phyloP scores from a whole-genome alignment of 2,888 invertebrate genomes.

The Heliconius cydno region DNA sequence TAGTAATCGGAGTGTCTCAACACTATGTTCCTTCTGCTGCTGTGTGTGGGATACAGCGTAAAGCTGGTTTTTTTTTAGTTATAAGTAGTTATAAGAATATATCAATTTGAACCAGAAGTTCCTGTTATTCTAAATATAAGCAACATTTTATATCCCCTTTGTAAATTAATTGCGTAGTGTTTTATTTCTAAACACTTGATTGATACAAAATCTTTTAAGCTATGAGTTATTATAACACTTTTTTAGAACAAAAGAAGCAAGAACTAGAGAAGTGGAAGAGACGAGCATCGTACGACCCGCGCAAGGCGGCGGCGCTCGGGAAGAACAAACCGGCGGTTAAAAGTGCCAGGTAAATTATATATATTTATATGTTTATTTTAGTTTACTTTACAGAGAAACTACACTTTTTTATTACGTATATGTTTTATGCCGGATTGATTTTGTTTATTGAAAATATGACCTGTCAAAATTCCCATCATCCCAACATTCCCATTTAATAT shows the following conservation, averaged over 20 bases:
- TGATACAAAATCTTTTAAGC: no score
- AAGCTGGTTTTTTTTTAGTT: no score
- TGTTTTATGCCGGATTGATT: neutral
- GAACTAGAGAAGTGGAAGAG: slow-evolving; percentile 98
- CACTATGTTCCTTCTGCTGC: no score
- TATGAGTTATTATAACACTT: neutral
- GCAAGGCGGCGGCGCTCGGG: slow-evolving; percentile 78
- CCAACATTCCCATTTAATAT: neutral
- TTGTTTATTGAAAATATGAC: neutral
- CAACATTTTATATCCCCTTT: no score
- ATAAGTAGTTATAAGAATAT: no score
- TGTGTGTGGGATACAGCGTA: no score
- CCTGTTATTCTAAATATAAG: no score
- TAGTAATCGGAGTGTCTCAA: no score
- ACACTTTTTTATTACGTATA: neutral
- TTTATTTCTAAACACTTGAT: no score
- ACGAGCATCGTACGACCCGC: slow-evolving; percentile 96
- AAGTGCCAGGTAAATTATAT: slow-evolving; percentile 50
- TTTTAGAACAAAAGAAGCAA: slow-evolving; percentile 84
- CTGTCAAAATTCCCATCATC: neutral
- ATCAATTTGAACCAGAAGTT: no score
- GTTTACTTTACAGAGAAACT: neutral
- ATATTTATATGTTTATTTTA: neutral
- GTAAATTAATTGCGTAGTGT: no score
- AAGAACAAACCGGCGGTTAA: slow-evolving; percentile 65